Evolutionary conservation across 2,888 invertebrate species (phyloP), one percentile per base, ranked within the genome.

Genomic region (Schizotus pectinicornis): DNA sequence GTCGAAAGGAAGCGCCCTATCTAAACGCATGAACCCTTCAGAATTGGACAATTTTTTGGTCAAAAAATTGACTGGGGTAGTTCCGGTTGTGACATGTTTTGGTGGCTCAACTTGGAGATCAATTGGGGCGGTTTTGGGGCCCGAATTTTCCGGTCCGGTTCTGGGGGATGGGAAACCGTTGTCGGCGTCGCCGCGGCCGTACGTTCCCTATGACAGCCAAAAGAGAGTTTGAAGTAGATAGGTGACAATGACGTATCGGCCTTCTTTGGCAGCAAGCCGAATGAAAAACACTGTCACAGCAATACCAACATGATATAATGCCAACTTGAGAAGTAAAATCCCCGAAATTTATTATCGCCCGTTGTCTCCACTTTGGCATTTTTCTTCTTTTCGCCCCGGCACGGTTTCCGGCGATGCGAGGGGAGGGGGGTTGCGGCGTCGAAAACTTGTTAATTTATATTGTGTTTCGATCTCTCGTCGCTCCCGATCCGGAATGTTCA

Each of bases 181-280:
- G n/a, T 38, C 56, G n/a, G 8, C 22, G 5, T 22, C n/a, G n/a
- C 22, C 30, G 73, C 72, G 71, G 73, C 67, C 68, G 70, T 37
- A 35, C 1, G 7, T 35, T 73, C 71, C 71, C 9, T 55, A 61
- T 63, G 68, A 67, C 69, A 65, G 62, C 56, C 66, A 63, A 69
- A 22, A 69, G 71, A 65, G 65, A 64, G 65, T 68, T 67, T 67
- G 66, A 68, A 69, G 69, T 71, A 65, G 67, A 66, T 68, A 59
- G 22, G 61, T 69, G 69, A 68, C 69, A 71, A 69, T 68, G 68
- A 69, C 54, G 68, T 68, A 71, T 71, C 64, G 67, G 68, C 64
- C 67, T 69, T 69, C 67, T 61, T 61, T 48, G 54, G 55, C 50
- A 57, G 47, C 48, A 50, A 64, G 60, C 61, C 52, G 62, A 55